Evolutionary conservation across 2,797 vertebrate genomes (phyloP), one percentile per base, ranked within the genome.

Genomic region (Pseudomugil tenellus): DNA sequence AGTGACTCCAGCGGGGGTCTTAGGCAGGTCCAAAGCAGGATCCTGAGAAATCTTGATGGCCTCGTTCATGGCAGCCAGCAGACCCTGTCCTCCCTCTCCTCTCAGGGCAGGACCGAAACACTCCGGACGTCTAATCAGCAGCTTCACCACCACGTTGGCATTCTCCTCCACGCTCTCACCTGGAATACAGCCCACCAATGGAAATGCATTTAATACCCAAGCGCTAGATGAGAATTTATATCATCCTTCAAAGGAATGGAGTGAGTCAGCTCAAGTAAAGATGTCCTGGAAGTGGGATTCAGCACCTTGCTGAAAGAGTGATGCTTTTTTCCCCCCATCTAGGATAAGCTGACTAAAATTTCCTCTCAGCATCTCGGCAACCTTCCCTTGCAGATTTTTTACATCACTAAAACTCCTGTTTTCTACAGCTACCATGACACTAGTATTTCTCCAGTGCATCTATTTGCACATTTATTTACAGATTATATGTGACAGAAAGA

Each of bases 121-220:
- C 91, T 99, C 98, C 0, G 98, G 98, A 1, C 95, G 94, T 67
- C 98, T 92, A 91, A 99, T 99, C 75, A 99, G 94, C 80, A 99
- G 95, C 91, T 98, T 98, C 72, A 99, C 98, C 83, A 99, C 97
- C 23, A 99, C 96, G n/a, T 96, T 99, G 77, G 98, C 96, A 7
- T 99, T 99, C 92, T 99, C 98, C 86, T 99, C 98, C 80, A 99
- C 98, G 9, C 98, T 99, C 91, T 99, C 98, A 81, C 97, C 98
- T 99, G 77, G 32, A 57, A 68, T 1, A 71, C 34, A 65, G 13
- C 55, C 53, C 25, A 39, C 7, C 23, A 60, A 67, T 3, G 14
- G 49, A 53, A 12, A 29, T 32, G 1, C 19, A 26, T 60, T 46
- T 17, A 17, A 61, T 55, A 63, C 31, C 11, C 2, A 8, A 26